Evolutionary conservation across 2,888 invertebrate genomes (phyloP).

Genomic region (Apamea epomidion): DNA sequence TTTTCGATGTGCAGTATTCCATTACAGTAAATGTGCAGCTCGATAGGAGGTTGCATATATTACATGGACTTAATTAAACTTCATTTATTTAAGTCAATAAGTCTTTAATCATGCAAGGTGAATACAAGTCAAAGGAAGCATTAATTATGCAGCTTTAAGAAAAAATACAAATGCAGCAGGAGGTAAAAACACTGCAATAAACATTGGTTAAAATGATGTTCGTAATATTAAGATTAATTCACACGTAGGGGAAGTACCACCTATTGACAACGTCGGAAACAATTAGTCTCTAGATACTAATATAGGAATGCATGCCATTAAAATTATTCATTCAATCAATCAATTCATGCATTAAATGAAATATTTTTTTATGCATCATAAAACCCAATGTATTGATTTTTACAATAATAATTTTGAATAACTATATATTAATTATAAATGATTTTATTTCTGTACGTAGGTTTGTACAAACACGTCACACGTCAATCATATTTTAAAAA

Average conservation of each 20-base stretch:
- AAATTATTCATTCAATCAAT: slow-evolving; percentile 17
- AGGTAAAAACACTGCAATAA: slow-evolving; percentile 36
- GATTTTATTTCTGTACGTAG: no score
- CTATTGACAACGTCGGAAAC: slow-evolving; percentile 28
- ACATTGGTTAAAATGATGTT: slow-evolving; percentile 30
- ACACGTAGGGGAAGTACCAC: slow-evolving; percentile 1
- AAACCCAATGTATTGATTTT: neutral
- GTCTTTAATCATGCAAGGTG: slow-evolving; percentile 22
- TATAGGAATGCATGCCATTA: slow-evolving; percentile 16
- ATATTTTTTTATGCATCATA: neutral
- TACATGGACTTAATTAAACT: neutral
- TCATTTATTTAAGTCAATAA: neutral
- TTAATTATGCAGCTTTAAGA: slow-evolving; percentile 19
- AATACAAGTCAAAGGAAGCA: slow-evolving; percentile 10
- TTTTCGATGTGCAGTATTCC: slow-evolving; percentile 3
- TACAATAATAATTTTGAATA: no score
- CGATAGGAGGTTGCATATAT: neutral
- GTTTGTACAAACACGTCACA: no score
- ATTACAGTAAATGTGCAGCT: slow-evolving; percentile 12
- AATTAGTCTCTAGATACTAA: slow-evolving; percentile 19
- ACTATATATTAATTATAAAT: no score
- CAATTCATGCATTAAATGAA: neutral
- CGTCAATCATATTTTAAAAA: no score
- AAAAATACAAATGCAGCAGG: slow-evolving; percentile 19
- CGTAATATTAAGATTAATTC: slow-evolving; percentile 38